Evolutionary conservation across 2,797 vertebrate species (phyloP).

Genomic region (Muscicapa striata): DNA sequence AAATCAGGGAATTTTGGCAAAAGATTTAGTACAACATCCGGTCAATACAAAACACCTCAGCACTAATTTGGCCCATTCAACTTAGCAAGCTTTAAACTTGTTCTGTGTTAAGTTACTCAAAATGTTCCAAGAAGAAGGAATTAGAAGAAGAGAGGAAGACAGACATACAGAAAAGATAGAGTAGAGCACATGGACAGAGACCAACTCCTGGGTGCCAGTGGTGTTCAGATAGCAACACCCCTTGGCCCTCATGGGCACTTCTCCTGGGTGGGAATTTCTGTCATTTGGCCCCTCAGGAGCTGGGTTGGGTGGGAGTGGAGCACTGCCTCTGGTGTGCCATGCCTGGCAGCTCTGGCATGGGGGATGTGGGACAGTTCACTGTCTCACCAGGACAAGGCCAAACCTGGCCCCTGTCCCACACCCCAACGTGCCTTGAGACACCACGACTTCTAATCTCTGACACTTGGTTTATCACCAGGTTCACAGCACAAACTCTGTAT

Average conservation of each 20-base stretch:
- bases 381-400: neutral
- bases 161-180: neutral
- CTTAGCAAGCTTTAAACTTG: fast-evolving
- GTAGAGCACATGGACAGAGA: neutral
- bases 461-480: neutral
- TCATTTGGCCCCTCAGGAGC: too few relatives aligned
- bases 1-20: neutral
- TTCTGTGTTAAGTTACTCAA: fast-evolving
- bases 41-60: neutral
- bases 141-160: neutral
- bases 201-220: fast-evolving
- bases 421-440: neutral
- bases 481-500: neutral
- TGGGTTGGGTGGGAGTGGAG: neutral
- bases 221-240: neutral
- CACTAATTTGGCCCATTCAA: neutral
- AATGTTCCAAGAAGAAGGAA: neutral
- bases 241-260: neutral
- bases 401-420: neutral
- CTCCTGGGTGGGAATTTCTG: neutral
- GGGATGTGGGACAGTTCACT: neutral
- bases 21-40: neutral
- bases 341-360: neutral
- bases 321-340: neutral
- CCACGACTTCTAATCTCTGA: neutral